phyloP scores from a whole-genome alignment of 2,888 invertebrate genomes.

The Nomada ferruginata region DNA sequence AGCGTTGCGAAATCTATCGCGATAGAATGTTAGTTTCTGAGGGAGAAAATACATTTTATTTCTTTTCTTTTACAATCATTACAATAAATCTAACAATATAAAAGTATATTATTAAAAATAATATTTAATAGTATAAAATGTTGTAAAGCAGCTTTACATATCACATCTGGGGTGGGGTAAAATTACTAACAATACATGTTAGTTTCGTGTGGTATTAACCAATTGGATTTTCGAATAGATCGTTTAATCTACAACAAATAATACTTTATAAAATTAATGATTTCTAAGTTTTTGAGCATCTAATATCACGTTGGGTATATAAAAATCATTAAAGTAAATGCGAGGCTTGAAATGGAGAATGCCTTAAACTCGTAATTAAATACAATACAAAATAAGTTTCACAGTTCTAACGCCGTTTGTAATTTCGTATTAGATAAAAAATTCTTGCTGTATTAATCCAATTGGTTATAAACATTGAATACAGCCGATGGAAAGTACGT shows the following conservation, averaged over 20 bases:
- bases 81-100: constrained; percentile 78
- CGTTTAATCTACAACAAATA: neutral
- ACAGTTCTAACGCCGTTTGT: neutral
- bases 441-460: constrained; percentile 38
- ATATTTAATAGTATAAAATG: constrained; percentile 80
- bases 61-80: constrained; percentile 77
- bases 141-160: constrained; percentile 84
- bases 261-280: neutral
- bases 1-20: neutral
- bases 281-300: neutral
- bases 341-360: constrained; percentile 3
- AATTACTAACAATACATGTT: constrained; percentile 68
- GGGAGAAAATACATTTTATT: constrained; percentile 71
- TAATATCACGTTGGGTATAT: neutral
- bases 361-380: neutral
- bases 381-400: neutral
- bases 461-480: constrained; percentile 43
- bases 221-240: constrained; percentile 52
- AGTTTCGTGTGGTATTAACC: constrained; percentile 47
- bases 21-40: neutral
- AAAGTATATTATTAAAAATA: constrained; percentile 78
- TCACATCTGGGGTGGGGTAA: constrained; percentile 82
- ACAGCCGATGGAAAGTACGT: constrained; percentile 40
- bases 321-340: constrained; percentile 9
- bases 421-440: constrained; percentile 7